Conservation (phyloP, 2,113 vertebrate species). For the Cyanocitta stelleri region DNA sequence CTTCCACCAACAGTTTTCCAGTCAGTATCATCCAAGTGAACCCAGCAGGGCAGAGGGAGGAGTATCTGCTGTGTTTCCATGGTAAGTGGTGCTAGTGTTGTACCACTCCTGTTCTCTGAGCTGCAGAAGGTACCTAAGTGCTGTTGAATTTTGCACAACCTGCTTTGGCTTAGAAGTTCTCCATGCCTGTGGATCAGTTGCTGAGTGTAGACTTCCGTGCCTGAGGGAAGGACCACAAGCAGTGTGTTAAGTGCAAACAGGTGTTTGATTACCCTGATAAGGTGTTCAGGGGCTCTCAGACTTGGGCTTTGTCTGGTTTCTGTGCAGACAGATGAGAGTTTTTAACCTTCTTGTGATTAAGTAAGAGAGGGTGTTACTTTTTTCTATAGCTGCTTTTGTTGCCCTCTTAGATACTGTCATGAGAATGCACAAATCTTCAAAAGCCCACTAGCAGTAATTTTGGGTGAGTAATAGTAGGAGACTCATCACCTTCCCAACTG, state of each 20-base stretch:
- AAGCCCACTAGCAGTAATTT: background rate
- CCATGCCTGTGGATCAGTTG: background rate
- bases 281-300: background rate
- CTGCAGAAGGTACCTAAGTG: background rate
- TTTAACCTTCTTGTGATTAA: background rate
- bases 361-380: background rate
- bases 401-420: background rate
- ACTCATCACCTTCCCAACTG: background rate
- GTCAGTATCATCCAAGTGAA: constrained; percentile 95
- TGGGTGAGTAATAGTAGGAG: background rate
- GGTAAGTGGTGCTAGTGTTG: constrained; percentile 68
- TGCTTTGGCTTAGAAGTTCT: background rate
- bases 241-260: background rate
- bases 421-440: background rate
- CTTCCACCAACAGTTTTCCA: constrained; percentile 93
- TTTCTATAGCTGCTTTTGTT: background rate
- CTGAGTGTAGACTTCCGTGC: background rate
- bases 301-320: background rate
- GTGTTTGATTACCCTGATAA: background rate
- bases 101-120: background rate
- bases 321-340: background rate
- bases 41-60: constrained; percentile 87
- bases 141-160: background rate
- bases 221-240: background rate
- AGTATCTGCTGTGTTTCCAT: constrained; percentile 96